These are phyloP conservation scores for Macrosoma leucophasiata DNA, from an alignment of 2,888 invertebrate species.

Conservation along the genomic window DNA sequence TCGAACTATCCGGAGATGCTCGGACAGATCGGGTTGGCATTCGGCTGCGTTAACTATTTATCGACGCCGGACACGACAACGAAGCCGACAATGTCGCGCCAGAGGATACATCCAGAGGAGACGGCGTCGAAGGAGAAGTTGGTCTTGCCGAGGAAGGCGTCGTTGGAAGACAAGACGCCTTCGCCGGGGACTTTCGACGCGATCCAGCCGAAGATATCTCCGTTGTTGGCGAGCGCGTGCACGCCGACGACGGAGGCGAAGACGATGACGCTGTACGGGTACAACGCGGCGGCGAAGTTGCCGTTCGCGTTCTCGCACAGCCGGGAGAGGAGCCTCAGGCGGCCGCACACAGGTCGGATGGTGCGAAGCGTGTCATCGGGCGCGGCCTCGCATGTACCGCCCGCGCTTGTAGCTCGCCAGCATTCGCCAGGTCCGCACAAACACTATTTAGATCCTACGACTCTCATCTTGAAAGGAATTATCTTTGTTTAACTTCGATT, in stretches of 20 bases:
- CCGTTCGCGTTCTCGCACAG: conserved; percentile 70
- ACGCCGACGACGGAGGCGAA: conserved; percentile 57
- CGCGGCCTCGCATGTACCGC: conserved; percentile 60
- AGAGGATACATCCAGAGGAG: conserved; percentile 64
- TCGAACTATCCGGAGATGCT: conserved; percentile 74
- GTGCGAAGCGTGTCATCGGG: conserved; percentile 72
- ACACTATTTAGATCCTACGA: too few species aligned
- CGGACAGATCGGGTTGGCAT: conserved; percentile 70
- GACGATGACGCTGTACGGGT: conserved; percentile 69
- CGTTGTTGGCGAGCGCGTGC: conserved; percentile 51
- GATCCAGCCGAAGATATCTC: conserved; percentile 68
- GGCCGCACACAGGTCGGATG: conserved; percentile 59
- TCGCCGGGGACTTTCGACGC: conserved; percentile 45
- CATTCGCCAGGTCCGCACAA: conserved; percentile 59
- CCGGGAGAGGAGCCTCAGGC: conserved; percentile 43
- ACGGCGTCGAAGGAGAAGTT: conserved; percentile 53
- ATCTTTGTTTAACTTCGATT: too few species aligned
- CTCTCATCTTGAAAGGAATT: neutral
- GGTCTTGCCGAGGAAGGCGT: conserved; percentile 46
- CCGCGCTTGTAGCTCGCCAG: conserved; percentile 52
- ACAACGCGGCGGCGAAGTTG: conserved; percentile 68
- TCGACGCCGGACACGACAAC: conserved; percentile 48
- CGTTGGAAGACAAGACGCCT: conserved; percentile 57
- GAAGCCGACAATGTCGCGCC: conserved; percentile 44
- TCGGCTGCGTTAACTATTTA: conserved; percentile 71